Evolutionary conservation across 2,888 invertebrate genomes (phyloP), one percentile per base, ranked within the genome.

Genomic region (Lycocerus yunnanus): DNA sequence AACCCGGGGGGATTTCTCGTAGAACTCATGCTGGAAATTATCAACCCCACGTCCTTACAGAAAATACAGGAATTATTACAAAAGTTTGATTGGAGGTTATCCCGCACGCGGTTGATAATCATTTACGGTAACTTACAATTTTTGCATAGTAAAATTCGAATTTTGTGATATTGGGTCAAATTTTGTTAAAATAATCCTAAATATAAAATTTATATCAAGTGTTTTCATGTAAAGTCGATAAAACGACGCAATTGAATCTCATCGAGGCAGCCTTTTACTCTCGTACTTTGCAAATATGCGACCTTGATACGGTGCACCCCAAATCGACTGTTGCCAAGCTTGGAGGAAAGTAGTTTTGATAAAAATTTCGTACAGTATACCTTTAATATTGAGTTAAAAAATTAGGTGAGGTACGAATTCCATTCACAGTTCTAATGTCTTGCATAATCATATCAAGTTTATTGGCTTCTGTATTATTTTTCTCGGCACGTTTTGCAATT

Each of bases 311-410:
- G 70, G 71, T 74, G 68, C 75, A 74, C 73, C 73, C 76, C 73
- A 72, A 73, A 74, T 81, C 79, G 67, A 82, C 85, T 85, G 86
- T 85, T 86, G 85, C 86, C 85, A 85, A 84, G 86, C 85, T 84
- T 82, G 69, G 78, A 77, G 83, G 84, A 85, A 85, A 83, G 78
- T 78, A 84, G 81, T 85, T 85, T 85, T 84, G 85, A 85, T 83
- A 63, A 16, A 68, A 69, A 73, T 14, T 15, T 60, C 15, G 16
- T 58, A 10, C n/a, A 59, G 20, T 66, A 76, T 60, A 59, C 72
- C 59, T 58, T 63, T 43, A 59, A 58, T 69, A 20, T 76, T 18
- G 61, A 63, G 20, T 66, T 27, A 63, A 66, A 68, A 67, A 74
- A 70, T 67, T 66, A 73, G 73, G 73, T 73, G 66, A 69, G 15